phyloP scores from a whole-genome alignment of 2,113 vertebrate genomes.

The Tychaedon coryphoeus region DNA sequence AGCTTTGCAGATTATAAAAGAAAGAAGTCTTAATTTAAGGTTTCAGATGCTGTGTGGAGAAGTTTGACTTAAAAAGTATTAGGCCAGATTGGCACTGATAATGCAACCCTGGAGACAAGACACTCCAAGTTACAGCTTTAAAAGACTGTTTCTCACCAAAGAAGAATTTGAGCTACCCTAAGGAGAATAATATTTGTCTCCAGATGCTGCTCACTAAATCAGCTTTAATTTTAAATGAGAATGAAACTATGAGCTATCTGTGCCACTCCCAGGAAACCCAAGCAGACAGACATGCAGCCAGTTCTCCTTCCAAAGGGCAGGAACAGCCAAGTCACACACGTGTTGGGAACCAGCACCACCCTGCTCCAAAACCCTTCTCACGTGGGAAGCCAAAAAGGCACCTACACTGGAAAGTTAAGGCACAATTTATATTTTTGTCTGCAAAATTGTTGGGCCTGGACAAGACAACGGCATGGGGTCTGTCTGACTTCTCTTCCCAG shows the following conservation, averaged over 20 bases:
- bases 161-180: neutral
- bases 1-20: neutral
- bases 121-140: neutral
- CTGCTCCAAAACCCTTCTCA: neutral
- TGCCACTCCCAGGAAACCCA: constrained; percentile 21
- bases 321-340: neutral
- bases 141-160: neutral
- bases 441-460: neutral
- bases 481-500: neutral
- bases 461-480: neutral
- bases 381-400: neutral
- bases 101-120: neutral
- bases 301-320: constrained; percentile 1
- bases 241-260: neutral
- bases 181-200: neutral
- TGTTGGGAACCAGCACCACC: neutral
- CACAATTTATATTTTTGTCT: neutral
- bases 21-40: neutral
- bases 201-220: neutral
- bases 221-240: neutral
- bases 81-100: neutral
- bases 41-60: neutral
- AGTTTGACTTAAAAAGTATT: neutral
- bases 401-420: neutral
- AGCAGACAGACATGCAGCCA: neutral